Percentiles rank a stretch among this genome's conserved stretches.
These are phyloP conservation scores for Melanotaenia parkinsoni DNA, from an alignment of 2,797 vertebrate genomes.

Conservation along the genomic window DNA sequence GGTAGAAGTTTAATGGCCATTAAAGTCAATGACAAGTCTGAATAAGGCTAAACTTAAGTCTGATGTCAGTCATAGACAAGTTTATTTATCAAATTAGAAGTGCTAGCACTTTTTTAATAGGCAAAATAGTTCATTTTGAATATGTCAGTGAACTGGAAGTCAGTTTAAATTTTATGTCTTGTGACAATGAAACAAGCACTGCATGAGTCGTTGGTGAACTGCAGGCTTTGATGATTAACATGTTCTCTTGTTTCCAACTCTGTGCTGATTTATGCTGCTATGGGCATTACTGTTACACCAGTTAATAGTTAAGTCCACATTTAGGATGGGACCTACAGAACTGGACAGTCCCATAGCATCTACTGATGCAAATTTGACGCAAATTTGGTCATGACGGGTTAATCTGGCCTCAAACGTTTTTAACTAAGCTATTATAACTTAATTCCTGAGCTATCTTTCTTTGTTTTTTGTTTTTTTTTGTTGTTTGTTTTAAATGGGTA, in stretches of 20 bases:
- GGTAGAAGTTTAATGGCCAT: background rate
- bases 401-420: conserved; percentile 32
- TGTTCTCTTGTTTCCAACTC: background rate
- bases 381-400: background rate
- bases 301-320: background rate
- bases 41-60: too few relatives aligned
- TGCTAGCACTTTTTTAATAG: too few relatives aligned
- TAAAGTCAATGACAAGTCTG: background rate
- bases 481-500: conserved; percentile 39
- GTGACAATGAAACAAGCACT: background rate
- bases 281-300: background rate
- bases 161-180: background rate
- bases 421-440: conserved; percentile 36
- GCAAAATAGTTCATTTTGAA: background rate
- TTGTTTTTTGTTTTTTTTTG: background rate
- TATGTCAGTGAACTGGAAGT: background rate
- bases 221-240: background rate
- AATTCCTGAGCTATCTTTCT: conserved; percentile 1
- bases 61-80: background rate
- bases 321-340: background rate
- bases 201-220: background rate
- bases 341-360: background rate
- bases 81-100: too few relatives aligned
- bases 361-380: background rate
- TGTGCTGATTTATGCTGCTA: background rate